Percentiles rank a stretch among this genome's conserved stretches.
phyloP scores from a whole-genome alignment of 2,888 invertebrate genomes.

The Octodonta nipae region DNA sequence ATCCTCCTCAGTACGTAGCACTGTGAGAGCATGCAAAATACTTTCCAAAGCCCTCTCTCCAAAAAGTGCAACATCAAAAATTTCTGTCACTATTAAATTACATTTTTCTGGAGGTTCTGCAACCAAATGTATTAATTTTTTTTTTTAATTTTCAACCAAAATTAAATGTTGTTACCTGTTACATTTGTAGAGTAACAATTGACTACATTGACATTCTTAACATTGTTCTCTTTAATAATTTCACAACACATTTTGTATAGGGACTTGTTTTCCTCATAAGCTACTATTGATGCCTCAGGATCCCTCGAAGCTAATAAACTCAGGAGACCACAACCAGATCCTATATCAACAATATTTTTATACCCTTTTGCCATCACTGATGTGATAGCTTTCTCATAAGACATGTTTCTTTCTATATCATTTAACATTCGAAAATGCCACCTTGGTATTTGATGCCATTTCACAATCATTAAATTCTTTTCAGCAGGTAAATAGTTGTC shows the following conservation, averaged over 20 bases:
- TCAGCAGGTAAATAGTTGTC: constrained; percentile 31
- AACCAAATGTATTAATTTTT: constrained; percentile 2
- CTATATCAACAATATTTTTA: constrained; percentile 56
- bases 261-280: constrained; percentile 52
- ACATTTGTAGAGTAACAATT: constrained; percentile 49
- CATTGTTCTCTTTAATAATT: constrained; percentile 39
- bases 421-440: constrained; percentile 81
- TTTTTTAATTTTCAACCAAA: neutral
- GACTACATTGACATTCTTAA: constrained; percentile 38
- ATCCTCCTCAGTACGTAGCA: constrained; percentile 37
- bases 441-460: constrained; percentile 54
- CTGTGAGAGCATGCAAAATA: constrained; percentile 53
- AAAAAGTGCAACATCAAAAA: constrained; percentile 66
- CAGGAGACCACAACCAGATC: constrained; percentile 63
- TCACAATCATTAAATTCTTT: constrained; percentile 54
- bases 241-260: constrained; percentile 51
- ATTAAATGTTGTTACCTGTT: constrained; percentile 7
- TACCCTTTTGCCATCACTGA: constrained; percentile 5
- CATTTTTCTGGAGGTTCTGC: constrained; percentile 11
- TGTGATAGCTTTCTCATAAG: constrained; percentile 51
- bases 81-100: constrained; percentile 59
- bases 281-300: constrained; percentile 42
- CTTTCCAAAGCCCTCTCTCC: constrained; percentile 60
- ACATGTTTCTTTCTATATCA: constrained; percentile 52
- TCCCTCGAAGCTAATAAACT: constrained; percentile 48